Evolutionary conservation across 53 echinoderm and acorn worm genomes (phyloP).

Genomic region (Actinopyga echinites): DNA sequence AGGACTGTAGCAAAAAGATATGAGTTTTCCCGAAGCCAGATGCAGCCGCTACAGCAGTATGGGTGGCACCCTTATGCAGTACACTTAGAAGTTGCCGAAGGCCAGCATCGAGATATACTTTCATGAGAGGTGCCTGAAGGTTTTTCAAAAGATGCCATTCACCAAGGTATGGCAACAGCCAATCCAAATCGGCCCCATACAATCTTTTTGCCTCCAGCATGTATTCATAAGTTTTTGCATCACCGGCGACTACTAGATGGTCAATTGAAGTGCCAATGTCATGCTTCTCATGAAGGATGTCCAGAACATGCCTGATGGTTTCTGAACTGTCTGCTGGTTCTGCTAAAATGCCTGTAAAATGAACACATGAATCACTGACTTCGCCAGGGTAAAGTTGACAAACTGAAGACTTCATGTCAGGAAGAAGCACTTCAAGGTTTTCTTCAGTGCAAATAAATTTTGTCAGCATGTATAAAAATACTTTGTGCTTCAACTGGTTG

Average conservation of each 20-base stretch:
- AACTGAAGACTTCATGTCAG: neutral
- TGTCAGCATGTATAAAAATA: constrained; percentile 1
- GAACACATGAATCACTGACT: neutral
- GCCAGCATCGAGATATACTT: neutral
- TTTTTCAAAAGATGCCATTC: constrained; percentile 48
- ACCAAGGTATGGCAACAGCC: constrained; percentile 39
- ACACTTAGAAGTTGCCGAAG: neutral
- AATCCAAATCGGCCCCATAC: constrained; percentile 15
- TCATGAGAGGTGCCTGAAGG: constrained; percentile 1
- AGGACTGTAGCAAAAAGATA: neutral
- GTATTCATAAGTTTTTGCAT: constrained; percentile 33
- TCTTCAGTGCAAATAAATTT: neutral
- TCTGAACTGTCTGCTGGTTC: constrained; percentile 8
- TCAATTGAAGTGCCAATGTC: neutral
- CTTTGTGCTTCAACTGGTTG: neutral
- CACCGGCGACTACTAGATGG: constrained; percentile 4
- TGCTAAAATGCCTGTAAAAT: neutral
- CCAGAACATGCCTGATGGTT: constrained; percentile 1
- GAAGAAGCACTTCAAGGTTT: neutral
- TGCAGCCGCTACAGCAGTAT: constrained; percentile 7
- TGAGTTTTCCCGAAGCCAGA: constrained; percentile 1
- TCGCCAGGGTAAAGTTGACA: neutral
- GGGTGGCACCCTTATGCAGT: neutral
- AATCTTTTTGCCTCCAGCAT: constrained; percentile 1
- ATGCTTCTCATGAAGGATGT: constrained; percentile 25